Base-by-base conservation (phyloP, 2,797 vertebrate genomes). In the Gymnoscopelus microlampas region DNA sequence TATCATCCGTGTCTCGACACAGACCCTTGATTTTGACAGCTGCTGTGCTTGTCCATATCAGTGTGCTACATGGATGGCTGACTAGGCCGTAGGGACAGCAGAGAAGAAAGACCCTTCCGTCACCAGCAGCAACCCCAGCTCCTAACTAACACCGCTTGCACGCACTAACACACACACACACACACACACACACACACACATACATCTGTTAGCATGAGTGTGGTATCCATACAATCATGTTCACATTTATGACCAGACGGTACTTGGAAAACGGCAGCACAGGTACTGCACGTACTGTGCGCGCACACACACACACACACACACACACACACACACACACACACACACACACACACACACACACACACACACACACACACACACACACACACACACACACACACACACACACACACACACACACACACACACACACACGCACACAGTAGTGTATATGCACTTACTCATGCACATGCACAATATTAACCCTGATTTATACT, bases 31-130 rank as follows among this genome's bases (percentile, higher is more conserved):
- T 93, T 91, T 94, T 93, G 93, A 76, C 89, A 84, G 85, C 89
- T 92, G 87, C 86, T 71, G 39, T 44, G 8, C 11, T 48, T 58
- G 50, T 23, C 19, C 24, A 32, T 26, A 66, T 32, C 39, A 58
- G 10, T 11, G 10, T 11, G 23, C 54, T 13, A 23, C 10, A 4
- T 24, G 35, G 19, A 2, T 29, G 47, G 11, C 54, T 66, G 39
- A 12, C 60, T 56, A 57, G 57, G 57, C 53, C 26, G 39, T 14
- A 32, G 48, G 90, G 92, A 92, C 90, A 90, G 87, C 91, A 89
- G 93, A 91, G 93, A 91, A 93, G 93, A 91, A 93, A 94, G 91
- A 91, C 88, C 87, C 92, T 89, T 77, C 90, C 92, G 92, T 84
- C 88, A 90, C 91, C 92, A 91, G 91, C 92, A 88, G 92, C 92